Evolutionary conservation across 2,888 invertebrate genomes (phyloP).

Genomic region (Steromphala cineraria): DNA sequence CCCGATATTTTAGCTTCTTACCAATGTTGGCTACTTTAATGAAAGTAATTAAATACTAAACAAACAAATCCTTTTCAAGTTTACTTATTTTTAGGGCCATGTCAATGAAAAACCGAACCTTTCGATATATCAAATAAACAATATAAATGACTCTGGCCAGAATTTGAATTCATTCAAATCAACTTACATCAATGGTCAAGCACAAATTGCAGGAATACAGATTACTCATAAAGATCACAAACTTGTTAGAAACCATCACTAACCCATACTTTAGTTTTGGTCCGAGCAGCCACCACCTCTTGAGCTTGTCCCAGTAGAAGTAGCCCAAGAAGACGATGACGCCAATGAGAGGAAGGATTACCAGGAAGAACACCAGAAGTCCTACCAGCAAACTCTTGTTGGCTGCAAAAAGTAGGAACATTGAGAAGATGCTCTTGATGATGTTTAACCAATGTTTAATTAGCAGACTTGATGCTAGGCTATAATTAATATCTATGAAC

Average conservation of each 20-base stretch:
- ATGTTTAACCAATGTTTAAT: too few relatives aligned
- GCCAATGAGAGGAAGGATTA: constrained; percentile 85
- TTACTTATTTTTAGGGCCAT: too few relatives aligned
- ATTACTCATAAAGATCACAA: neutral
- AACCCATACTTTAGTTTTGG: constrained; percentile 41
- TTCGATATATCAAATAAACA: neutral
- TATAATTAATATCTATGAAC: too few relatives aligned
- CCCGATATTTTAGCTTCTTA: too few relatives aligned
- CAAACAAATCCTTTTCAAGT: too few relatives aligned
- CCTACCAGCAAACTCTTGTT: constrained; percentile 80
- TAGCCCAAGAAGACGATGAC: constrained; percentile 83
- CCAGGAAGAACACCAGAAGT: constrained; percentile 90
- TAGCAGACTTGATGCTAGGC: too few relatives aligned
- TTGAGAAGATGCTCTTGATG: too few relatives aligned
- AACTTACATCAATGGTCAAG: neutral
- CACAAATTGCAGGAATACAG: neutral
- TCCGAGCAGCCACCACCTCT: constrained; percentile 76
- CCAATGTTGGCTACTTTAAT: too few relatives aligned
- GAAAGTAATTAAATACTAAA: too few relatives aligned
- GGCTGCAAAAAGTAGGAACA: constrained; percentile 46
- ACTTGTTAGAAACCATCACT: neutral
- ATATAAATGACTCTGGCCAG: neutral
- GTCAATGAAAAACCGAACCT: too few relatives aligned
- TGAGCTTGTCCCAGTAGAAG: constrained; percentile 84
- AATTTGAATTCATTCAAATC: neutral